Base-by-base conservation (phyloP, 1,140 invertebrate genomes). In the Zophobas atratus region DNA sequence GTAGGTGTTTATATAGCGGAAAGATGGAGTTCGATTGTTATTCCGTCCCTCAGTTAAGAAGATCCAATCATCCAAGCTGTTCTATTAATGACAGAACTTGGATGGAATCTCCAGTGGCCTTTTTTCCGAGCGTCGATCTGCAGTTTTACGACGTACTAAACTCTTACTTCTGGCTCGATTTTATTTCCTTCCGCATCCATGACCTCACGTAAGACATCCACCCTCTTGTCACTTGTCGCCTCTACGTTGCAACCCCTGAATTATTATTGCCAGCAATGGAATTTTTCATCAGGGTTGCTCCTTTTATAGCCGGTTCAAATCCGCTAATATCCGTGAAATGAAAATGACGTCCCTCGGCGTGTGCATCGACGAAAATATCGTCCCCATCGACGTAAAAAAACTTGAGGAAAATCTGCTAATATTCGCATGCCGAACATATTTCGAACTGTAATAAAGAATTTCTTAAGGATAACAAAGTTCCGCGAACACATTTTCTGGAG, bases 11-110 rank as follows among this genome's bases (percentile, higher is more conserved):
- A 82, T 82, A 80, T 79, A 72, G 75, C 74, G 71, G 75, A 80
- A 80, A 80, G 79, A 80, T 81, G 79, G 79, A 82, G 77, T 82
- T 81, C 79, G 75, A 80, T 82, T 82, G 81, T 82, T 82, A 82
- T 82, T 81, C 81, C 60, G 76, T 46, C 41, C 43, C 79, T 79
- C 70, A 67, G 75, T 63, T 77, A 57, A 51, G 53, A 77, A 76
- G 80, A 82, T 82, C 81, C 80, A 82, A 81, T 82, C 81, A 80
- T 80, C 75, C 76, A 56, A 67, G 77, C 79, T 82, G 77, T 79
- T 81, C 80, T 80, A 79, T 81, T 82, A 82, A 82, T 81, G 81
- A 78, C 77, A 63, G 72, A 75, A 76, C 76, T 79, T 70, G 78
- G 72, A 76, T 75, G 76, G 79, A 80, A 80, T 80, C 76, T 80